phyloP scores from a whole-genome alignment of 1,140 invertebrate species.

The Drosophila funebris region DNA sequence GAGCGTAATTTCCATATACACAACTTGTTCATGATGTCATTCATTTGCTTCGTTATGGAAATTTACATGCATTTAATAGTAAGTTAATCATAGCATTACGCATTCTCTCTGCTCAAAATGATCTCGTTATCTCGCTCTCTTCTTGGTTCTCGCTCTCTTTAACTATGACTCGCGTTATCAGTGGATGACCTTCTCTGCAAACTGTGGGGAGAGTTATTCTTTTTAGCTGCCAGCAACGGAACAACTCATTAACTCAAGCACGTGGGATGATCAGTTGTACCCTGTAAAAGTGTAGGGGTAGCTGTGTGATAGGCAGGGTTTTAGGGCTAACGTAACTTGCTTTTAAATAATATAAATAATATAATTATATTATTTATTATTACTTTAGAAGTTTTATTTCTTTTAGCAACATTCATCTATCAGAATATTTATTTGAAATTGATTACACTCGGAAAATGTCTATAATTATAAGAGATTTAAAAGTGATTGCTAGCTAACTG shows the following conservation, averaged over 20 bases:
- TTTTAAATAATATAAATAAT: too few species aligned
- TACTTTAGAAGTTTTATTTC: neutral
- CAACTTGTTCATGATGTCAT: neutral
- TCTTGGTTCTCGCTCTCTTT: constrained; percentile 7
- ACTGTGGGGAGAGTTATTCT: neutral
- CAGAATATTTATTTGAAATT: too few species aligned
- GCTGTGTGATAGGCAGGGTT: too few species aligned
- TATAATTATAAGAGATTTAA: too few species aligned
- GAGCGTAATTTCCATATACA: neutral
- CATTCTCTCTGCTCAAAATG: neutral
- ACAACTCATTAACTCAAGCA: neutral
- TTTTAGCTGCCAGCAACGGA: neutral
- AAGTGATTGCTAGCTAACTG: too few species aligned
- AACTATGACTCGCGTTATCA: constrained; percentile 18
- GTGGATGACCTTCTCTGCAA: constrained; percentile 28
- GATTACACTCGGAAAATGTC: too few species aligned
- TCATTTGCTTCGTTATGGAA: neutral
- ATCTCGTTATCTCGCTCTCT: constrained; percentile 5
- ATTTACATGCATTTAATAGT: neutral
- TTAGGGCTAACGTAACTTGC: too few species aligned
- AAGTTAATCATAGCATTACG: neutral
- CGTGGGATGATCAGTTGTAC: neutral
- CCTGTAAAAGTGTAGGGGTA: neutral
- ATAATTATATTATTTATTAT: too few species aligned
- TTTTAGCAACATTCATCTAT: neutral